phyloP scores from a whole-genome alignment of 2,888 invertebrate species.

The Acanthosepion esculentum region DNA sequence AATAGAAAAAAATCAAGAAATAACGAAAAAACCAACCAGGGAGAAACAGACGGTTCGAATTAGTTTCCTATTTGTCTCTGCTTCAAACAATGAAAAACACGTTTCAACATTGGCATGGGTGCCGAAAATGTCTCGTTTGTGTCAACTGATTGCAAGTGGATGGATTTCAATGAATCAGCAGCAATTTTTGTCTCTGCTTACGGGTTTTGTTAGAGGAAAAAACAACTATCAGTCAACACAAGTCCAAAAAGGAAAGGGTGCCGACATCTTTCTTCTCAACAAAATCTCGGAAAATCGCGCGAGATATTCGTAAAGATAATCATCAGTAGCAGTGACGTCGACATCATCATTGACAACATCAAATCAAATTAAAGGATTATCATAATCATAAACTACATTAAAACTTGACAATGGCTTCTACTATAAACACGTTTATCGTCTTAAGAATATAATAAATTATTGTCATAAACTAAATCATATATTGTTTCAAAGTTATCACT shows the following conservation, averaged over 20 bases:
- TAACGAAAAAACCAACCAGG: background rate
- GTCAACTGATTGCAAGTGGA: background rate
- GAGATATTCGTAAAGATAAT: background rate
- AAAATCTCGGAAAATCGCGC: slow-evolving; percentile 1
- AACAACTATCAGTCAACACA: background rate
- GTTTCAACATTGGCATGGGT: background rate
- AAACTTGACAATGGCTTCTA: background rate
- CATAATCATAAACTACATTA: background rate
- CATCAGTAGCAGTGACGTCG: background rate
- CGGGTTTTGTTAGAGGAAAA: background rate
- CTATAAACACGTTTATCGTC: background rate
- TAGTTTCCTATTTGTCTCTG: too few relatives aligned
- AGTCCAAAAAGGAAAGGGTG: background rate
- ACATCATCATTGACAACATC: background rate
- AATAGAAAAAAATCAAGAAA: background rate
- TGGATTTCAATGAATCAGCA: background rate
- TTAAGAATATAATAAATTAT: background rate
- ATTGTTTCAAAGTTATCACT: background rate
- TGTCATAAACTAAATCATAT: background rate
- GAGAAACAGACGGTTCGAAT: slow-evolving; percentile 20
- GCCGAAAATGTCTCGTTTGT: background rate
- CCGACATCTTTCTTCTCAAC: slow-evolving; percentile 8
- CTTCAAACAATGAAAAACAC: background rate
- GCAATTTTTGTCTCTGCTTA: background rate
- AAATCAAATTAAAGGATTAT: background rate